Percentiles rank a stretch among this genome's conserved stretches.
These are phyloP conservation scores for Musca vetustissima DNA, from an alignment of 1,140 invertebrate species.

Conservation along the genomic window DNA sequence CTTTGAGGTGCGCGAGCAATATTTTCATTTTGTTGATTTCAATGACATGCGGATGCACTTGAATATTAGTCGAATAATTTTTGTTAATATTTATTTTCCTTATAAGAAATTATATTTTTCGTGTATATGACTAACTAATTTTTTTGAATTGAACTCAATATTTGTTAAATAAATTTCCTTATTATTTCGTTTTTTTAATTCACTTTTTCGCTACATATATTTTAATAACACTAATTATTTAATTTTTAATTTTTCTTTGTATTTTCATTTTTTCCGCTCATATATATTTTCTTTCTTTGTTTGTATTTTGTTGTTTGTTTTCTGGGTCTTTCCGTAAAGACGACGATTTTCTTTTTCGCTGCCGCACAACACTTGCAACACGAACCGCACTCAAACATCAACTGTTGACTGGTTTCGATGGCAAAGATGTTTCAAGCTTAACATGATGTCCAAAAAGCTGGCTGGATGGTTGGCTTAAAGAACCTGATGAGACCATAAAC, in stretches of 20 bases:
- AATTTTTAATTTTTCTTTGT: not conserved
- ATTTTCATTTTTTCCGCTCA: no score
- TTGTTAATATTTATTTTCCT: not conserved
- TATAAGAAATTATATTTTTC: not conserved
- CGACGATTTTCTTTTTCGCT: not conserved
- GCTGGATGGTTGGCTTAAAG: not conserved
- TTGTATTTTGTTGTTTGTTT: no score
- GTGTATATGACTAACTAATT: not conserved
- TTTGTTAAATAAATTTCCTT: not conserved
- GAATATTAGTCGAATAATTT: not conserved
- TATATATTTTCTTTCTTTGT: constrained; percentile 4
- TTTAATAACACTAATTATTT: not conserved
- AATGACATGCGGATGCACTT: not conserved
- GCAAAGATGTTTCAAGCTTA: constrained; percentile 19
- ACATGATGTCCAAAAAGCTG: no score
- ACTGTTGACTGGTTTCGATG: constrained; percentile 7
- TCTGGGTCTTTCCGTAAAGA: no score
- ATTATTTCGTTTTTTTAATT: not conserved
- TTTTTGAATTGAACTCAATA: no score
- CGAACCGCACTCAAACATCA: constrained; percentile 21
- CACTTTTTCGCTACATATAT: not conserved
- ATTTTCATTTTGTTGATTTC: not conserved
- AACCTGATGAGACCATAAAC: constrained; percentile 19
- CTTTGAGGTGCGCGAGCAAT: not conserved
- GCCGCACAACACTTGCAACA: constrained; percentile 17